Evolutionary conservation across 2,888 invertebrate genomes (phyloP).

Genomic region (Latrodectus hesperus): DNA sequence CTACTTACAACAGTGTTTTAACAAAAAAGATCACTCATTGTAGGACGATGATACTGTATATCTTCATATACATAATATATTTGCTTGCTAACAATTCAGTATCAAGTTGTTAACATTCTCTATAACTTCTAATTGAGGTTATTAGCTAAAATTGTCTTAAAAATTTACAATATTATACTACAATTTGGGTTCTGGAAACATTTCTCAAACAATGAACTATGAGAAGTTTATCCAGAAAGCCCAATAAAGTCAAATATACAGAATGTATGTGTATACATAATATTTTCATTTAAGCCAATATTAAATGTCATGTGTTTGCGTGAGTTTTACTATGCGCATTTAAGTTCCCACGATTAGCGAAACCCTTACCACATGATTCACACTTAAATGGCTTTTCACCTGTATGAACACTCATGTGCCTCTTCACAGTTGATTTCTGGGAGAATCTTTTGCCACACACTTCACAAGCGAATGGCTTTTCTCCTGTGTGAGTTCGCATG

Average conservation of each 20-base stretch:
- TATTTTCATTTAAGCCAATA: constrained; percentile 12
- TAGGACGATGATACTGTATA: constrained; percentile 69
- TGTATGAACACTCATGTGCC: constrained; percentile 79
- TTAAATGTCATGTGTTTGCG: constrained; percentile 65
- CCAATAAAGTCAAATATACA: constrained; percentile 49
- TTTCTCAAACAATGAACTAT: constrained; percentile 40
- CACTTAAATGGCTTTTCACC: constrained; percentile 83
- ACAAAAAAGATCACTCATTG: constrained; percentile 67
- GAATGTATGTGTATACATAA: constrained; percentile 34
- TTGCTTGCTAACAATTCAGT: constrained; percentile 66
- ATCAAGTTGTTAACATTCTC: constrained; percentile 67
- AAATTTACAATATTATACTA: constrained; percentile 67
- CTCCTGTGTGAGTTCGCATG: constrained; percentile 72
- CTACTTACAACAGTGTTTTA: constrained; percentile 64
- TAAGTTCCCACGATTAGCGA: constrained; percentile 75
- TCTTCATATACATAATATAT: constrained; percentile 64
- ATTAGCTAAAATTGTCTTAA: constrained; percentile 65
- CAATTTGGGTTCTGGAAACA: constrained; percentile 33
- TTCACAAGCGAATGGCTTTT: constrained; percentile 72
- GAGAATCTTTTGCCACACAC: constrained; percentile 72
- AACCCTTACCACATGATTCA: constrained; percentile 84
- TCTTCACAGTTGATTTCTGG: constrained; percentile 72
- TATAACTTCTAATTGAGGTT: constrained; percentile 66
- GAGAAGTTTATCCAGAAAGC: constrained; percentile 44
- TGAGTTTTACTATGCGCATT: constrained; percentile 72